Percentiles rank a stretch among this genome's conserved stretches.
These are phyloP conservation scores for Oceanodroma tethys DNA, from an alignment of 2,113 vertebrate genomes.

Conservation along the genomic window DNA sequence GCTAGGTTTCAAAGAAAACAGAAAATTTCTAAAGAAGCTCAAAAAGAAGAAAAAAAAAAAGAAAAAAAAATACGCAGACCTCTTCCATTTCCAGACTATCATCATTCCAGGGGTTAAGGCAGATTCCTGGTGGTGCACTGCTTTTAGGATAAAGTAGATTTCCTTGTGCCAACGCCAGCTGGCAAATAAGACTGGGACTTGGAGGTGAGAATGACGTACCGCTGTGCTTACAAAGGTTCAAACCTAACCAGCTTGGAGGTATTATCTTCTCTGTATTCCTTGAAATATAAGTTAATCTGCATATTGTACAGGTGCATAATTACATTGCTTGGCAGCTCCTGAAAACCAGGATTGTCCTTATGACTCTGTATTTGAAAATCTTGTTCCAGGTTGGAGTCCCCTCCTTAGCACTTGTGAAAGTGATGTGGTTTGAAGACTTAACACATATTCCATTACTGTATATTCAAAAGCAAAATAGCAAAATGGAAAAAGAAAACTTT, in stretches of 20 bases:
- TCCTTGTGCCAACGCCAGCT: not conserved
- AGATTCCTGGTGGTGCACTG: not conserved
- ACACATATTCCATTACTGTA: not conserved
- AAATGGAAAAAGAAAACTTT: not conserved
- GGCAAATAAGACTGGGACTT: not conserved
- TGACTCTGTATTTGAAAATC: not conserved
- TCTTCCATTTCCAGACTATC: not conserved
- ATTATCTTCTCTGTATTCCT: not conserved
- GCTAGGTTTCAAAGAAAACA: not conserved
- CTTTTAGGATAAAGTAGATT: conserved; percentile 14
- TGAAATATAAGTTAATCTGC: not conserved
- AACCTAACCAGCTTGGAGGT: not conserved
- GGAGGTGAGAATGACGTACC: not conserved
- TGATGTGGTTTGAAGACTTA: not conserved
- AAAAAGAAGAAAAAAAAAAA: not conserved
- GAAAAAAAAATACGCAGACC: not conserved
- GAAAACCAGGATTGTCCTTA: not conserved
- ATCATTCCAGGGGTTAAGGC: not conserved
- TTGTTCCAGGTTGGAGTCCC: not conserved
- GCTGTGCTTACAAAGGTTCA: not conserved
- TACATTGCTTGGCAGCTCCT: not conserved
- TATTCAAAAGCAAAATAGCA: not conserved
- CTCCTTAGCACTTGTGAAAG: not conserved
- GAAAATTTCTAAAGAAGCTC: not conserved
- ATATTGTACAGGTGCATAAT: not conserved